Base-by-base conservation (phyloP, 2,888 invertebrate species). In the Sphaerophoria taeniata region DNA sequence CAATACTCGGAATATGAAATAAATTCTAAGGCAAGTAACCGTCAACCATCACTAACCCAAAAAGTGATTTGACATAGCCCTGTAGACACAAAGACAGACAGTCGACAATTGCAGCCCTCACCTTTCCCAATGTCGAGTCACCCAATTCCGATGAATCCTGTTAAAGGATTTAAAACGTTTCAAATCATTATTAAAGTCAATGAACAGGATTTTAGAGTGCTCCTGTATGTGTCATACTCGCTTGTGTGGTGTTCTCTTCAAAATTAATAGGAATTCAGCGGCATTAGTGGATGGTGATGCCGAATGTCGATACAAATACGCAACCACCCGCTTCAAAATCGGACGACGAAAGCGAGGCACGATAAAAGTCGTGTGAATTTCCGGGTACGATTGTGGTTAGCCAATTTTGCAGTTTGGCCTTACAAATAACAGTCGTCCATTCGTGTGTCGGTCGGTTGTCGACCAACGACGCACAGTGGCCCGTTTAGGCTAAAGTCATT, bases 121-220 rank as follows among this genome's bases (percentile, higher is more conserved):
- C 43, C 43, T 12, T 43, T 9, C 3, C 6, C 12, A 9, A 11
- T 12, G 12, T n/a, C n/a, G n/a, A 39, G 9, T 6, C 39, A 6
- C 39, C 43, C 31, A 3, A 51, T 12, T 11, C 49, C 43, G 4
- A 55, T 56, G 61, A 60, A 61, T 47, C 60, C 34, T 39, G 39
- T 74, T 65, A 74, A 78, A 74, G 74, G 58, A 74, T 70, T 53
- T 51, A 43, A 60, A 73, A 69, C 45, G 45, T 36, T 67, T 61
- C 16, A 70, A 67, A 73, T 83, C 58, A 74, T 83, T 83, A 71
- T 83, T 79, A 60, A 83, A 83, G 83, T 74, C 79, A 79, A 83
- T 78, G 81, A 47, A 67, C 58, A 45, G 56, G 14, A 71, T 65
- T 76, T 45, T 12, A 45, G 58, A 33, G 14, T 58, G 45, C 11